Base-by-base conservation (phyloP, 2,113 vertebrate species). In the Murina feae region DNA sequence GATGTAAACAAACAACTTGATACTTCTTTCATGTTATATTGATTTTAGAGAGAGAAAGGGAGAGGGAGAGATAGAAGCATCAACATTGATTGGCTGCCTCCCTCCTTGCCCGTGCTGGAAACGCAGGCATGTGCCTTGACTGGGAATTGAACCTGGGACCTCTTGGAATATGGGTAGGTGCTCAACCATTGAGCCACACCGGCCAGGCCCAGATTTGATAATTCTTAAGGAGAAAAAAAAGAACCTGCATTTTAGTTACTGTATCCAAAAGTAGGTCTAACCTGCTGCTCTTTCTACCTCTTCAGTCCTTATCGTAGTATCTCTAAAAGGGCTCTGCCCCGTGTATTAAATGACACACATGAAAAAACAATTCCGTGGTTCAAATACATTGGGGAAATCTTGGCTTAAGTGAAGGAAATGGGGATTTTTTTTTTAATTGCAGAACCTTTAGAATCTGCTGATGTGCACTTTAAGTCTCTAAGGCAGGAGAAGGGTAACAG, bases 191-290 rank as follows among this genome's bases (percentile, higher is more conserved):
- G 58, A 60, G 23, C 25, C 11, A 60, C 9, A 60, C 10, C 10
- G 1, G 58, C 25, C 58, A 60, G 55, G 58, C 58, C 25, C 58
- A 60, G 58, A 23, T 55, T 20, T 72, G 37, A 37, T 75, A 14
- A 79, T 90, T 90, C n/a, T n/a, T 82, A 58, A 79, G 55, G 4
- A 25, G 42, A n/a, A 58, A 16, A 51, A 83, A 80, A 76, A 21
- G 5, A 53, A 12, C 42, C 44, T 79, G 25, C 63, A 9, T 82
- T 79, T 93, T 68, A 39, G 20, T 85, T 86, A 37, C n/a, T 74
- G 10, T 71, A 74, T 96, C 23, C 66, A 2, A 69, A 90, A 86
- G 32, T 23, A 71, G 9, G 7, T n/a, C 10, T n/a, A 30, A 9
- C 28, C 42, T 28, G 18, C 69, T 51, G 69, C 4, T 65, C 63